Conservation (phyloP, 2,113 vertebrate species). For the Lepisosteus osseus region DNA sequence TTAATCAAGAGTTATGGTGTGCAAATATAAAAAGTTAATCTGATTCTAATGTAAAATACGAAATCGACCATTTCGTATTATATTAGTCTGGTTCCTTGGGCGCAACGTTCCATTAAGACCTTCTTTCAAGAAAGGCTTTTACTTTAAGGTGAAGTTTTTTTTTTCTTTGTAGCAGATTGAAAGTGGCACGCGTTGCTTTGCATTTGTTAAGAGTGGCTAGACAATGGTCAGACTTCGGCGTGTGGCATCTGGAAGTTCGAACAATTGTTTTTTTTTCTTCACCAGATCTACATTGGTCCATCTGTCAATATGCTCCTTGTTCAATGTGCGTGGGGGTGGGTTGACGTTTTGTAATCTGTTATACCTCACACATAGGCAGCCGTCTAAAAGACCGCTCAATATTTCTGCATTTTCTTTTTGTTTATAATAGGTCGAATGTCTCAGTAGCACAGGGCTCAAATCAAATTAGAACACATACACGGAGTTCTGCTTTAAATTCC, state of each 20-base stretch:
- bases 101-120: neutral
- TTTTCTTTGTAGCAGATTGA: conserved; percentile 45
- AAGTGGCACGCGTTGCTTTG: conserved; percentile 75
- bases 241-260: conserved; percentile 73
- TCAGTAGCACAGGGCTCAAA: too few relatives aligned
- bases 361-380: too few relatives aligned
- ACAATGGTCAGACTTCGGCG: conserved; percentile 66
- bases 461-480: too few relatives aligned
- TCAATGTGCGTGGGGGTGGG: conserved; percentile 21
- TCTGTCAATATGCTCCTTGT: conserved; percentile 60
- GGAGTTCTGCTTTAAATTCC: too few relatives aligned
- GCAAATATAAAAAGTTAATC: neutral
- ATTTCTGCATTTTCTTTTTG: too few relatives aligned
- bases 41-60: neutral
- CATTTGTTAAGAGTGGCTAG: conserved; percentile 59
- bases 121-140: neutral
- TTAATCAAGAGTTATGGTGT: too few relatives aligned
- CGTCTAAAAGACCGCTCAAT: too few relatives aligned
- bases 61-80: neutral
- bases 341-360: too few relatives aligned
- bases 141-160: neutral
- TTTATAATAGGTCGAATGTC: too few relatives aligned
- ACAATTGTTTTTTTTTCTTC: conserved; percentile 56
- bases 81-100: neutral
- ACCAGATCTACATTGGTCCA: conserved; percentile 67